phyloP scores from a whole-genome alignment of 2,113 vertebrate genomes.

The Rhodinocichla rosea region DNA sequence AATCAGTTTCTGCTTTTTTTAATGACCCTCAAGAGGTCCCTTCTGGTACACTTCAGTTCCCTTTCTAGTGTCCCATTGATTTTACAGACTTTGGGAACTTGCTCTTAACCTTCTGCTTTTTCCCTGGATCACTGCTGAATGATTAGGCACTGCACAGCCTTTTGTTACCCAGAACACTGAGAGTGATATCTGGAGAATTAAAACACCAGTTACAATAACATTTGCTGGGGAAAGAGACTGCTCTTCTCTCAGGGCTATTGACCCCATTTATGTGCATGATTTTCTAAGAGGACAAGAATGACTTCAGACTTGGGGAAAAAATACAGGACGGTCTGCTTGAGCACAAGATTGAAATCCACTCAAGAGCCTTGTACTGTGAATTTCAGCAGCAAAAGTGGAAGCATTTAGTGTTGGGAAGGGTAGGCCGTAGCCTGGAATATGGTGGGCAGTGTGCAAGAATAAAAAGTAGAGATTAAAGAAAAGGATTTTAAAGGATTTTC shows the following conservation, averaged over 20 bases:
- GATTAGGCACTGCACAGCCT: slow-evolving; percentile 57
- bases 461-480: not conserved
- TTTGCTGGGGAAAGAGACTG: slow-evolving; percentile 60
- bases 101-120: slow-evolving; percentile 64
- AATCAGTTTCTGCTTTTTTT: slow-evolving; percentile 70
- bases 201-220: slow-evolving; percentile 68
- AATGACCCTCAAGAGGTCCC: slow-evolving; percentile 72
- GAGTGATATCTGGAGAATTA: slow-evolving; percentile 66
- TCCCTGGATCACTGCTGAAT: slow-evolving; percentile 56
- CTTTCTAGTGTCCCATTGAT: slow-evolving; percentile 73
- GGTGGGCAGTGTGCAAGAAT: not conserved
- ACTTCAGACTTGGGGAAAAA: slow-evolving; percentile 49
- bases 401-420: not conserved
- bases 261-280: slow-evolving; percentile 56
- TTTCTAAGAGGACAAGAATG: slow-evolving; percentile 58
- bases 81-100: slow-evolving; percentile 72
- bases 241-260: slow-evolving; percentile 46
- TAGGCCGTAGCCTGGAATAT: not conserved
- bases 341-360: slow-evolving; percentile 16
- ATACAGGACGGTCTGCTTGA: not conserved
- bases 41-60: slow-evolving; percentile 74
- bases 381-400: slow-evolving; percentile 44
- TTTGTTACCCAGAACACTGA: slow-evolving; percentile 51
- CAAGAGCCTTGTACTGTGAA: not conserved
- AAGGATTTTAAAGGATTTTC: slow-evolving; percentile 28